Base-by-base conservation (phyloP, 2,888 invertebrate species). In the Chymomyza fuscimana region DNA sequence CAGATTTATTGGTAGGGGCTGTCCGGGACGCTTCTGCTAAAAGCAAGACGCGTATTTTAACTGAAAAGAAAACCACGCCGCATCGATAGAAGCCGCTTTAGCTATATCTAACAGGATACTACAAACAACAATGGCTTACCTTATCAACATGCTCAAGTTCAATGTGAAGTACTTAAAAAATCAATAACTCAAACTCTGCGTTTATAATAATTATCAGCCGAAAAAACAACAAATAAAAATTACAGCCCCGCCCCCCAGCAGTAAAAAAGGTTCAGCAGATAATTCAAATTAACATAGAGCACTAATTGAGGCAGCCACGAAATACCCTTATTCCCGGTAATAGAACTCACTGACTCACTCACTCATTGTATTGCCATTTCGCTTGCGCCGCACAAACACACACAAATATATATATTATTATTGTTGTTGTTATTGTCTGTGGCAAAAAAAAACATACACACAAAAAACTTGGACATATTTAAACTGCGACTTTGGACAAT, bases 111-210 rank as follows among this genome's bases (percentile, higher is more conserved):
- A 19, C 29, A 15, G 58, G 58, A 7, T 58, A 15, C 22, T 5
- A 15, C 36, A 25, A 54, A 32, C 16, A 22, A 16, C 65, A 85
- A 90, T 90, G 90, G 90, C 89, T 86, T 91, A 90, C 81, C 78
- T 90, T 87, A 90, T 90, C 71, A 91, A 91, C 76, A 90, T 90
- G 74, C 84, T 90, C 78, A 90, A 90, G 89, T 90, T 90, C 86
- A 90, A 90, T 88, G 91, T 90, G 70, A 90, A 90, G 83, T 90
- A 90, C 72, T 81, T 90, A 82, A 91, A 91, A 82, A 90, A 90
- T 82, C 89, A 90, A 90, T 90, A 91, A 90, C 70, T 76, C 63
- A 71, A 54, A 54, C 66, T 65, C 12, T 0, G 40, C 40, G 32
- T 32, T 32, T 46, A 12, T 4, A 10, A 46, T 3, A 46, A 46